phyloP scores from a whole-genome alignment of 2,113 vertebrate genomes.

The Hoplias malabaricus region DNA sequence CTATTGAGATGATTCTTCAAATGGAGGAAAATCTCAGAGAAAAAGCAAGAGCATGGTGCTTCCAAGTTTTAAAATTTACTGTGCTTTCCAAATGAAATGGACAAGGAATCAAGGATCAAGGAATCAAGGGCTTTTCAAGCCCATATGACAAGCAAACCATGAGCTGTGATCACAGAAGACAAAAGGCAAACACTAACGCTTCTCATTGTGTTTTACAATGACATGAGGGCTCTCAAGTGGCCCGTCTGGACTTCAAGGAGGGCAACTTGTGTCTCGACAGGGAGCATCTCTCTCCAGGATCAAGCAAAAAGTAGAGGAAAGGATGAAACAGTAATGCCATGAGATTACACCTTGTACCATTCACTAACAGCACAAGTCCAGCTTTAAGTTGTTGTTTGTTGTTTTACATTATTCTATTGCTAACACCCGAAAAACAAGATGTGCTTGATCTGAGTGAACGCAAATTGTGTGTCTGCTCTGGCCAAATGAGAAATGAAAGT shows the following conservation, averaged over 20 bases:
- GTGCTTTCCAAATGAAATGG: background rate
- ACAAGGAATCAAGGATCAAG: background rate
- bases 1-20: too few relatives aligned
- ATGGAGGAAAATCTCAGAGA: background rate
- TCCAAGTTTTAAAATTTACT: background rate
- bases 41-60: background rate
- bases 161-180: background rate
- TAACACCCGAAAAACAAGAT: background rate
- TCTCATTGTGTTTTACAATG: background rate
- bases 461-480: background rate
- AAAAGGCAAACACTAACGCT: background rate
- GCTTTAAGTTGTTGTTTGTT: background rate
- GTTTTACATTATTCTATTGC: background rate
- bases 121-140: background rate
- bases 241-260: background rate
- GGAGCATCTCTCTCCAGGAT: background rate
- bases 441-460: background rate
- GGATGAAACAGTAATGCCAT: background rate
- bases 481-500: background rate
- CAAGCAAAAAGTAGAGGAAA: background rate
- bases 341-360: background rate
- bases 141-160: background rate
- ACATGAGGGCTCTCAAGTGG: background rate
- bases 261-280: background rate
- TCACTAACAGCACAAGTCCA: background rate